phyloP scores from a whole-genome alignment of 2,113 vertebrate species.

The Callocephalon fimbriatum region DNA sequence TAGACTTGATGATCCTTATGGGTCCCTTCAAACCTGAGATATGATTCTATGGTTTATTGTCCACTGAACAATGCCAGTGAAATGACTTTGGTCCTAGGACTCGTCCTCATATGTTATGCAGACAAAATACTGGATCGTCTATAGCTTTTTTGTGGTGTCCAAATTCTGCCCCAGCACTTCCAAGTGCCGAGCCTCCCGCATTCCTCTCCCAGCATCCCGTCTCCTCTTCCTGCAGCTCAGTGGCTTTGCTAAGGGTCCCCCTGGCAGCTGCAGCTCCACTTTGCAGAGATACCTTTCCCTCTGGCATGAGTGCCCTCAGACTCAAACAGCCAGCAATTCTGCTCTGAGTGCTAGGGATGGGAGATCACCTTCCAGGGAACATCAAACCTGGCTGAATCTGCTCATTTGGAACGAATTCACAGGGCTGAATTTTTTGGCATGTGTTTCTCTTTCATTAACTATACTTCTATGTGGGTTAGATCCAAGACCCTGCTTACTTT shows the following conservation, averaged over 20 bases:
- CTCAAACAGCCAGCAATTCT: background rate
- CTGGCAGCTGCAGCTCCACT: background rate
- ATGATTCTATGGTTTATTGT: background rate
- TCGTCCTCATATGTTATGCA: background rate
- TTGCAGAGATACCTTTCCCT: background rate
- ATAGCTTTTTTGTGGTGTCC: background rate
- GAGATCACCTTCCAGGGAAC: background rate
- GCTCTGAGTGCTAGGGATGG: background rate
- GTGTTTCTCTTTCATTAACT: background rate
- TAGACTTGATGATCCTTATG: background rate
- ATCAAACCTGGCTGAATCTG: slow-evolving; percentile 7
- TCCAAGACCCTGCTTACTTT: background rate
- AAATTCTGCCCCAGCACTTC: background rate
- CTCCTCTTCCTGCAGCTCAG: background rate
- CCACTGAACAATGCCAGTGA: background rate
- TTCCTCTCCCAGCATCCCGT: background rate
- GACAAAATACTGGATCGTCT: background rate
- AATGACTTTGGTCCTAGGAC: background rate
- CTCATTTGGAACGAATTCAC: background rate
- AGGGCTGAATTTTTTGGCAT: slow-evolving; percentile 26
- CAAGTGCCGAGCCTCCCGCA: background rate
- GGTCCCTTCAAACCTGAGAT: background rate
- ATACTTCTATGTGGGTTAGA: background rate
- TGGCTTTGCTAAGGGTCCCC: rapidly evolving
- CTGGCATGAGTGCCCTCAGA: background rate